A percentile compares a stretch with the other conserved stretches of the same genome.
Evolutionary conservation across 2,113 vertebrate genomes (phyloP).

Genomic region (Clinocottus analis): DNA sequence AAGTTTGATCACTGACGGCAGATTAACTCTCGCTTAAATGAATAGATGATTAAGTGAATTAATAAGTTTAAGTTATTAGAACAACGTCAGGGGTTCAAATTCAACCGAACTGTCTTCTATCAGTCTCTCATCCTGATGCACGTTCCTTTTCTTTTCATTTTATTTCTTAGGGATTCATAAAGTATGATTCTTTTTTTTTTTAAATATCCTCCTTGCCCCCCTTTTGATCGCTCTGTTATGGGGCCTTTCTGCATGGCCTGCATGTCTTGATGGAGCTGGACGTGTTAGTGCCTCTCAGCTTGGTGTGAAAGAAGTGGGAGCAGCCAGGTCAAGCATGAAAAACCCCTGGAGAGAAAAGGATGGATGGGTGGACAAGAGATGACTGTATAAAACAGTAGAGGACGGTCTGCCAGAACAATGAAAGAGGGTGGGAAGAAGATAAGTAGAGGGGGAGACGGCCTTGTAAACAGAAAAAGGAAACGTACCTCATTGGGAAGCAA

Average conservation of each 20-base stretch:
- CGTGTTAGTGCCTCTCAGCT: slow-evolving; percentile 48
- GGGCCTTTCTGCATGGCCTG: slow-evolving; percentile 19
- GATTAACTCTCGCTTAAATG: background rate
- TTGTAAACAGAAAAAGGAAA: background rate
- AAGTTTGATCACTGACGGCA: background rate
- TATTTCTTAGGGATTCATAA: background rate
- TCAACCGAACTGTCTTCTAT: background rate
- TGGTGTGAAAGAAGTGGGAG: slow-evolving; percentile 63
- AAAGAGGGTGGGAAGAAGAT: slow-evolving; percentile 2
- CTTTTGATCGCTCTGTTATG: slow-evolving; percentile 1
- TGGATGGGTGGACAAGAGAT: slow-evolving; percentile 64
- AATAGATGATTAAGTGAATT: background rate
- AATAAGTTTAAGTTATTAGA: background rate
- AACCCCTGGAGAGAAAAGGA: slow-evolving; percentile 52
- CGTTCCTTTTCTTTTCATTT: background rate
- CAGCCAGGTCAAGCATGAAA: slow-evolving; percentile 62
- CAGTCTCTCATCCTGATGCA: background rate
- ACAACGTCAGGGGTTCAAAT: too few species aligned
- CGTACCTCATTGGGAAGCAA: background rate
- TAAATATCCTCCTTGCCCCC: background rate
- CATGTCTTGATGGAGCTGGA: slow-evolving; percentile 34
- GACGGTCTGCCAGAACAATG: slow-evolving; percentile 58
- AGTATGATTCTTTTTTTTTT: background rate
- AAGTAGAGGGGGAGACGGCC: background rate
- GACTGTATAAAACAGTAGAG: slow-evolving; percentile 60